Evolutionary conservation across 2,888 invertebrate species (phyloP), one percentile per base, ranked within the genome.

Genomic region (Elysia crispata): DNA sequence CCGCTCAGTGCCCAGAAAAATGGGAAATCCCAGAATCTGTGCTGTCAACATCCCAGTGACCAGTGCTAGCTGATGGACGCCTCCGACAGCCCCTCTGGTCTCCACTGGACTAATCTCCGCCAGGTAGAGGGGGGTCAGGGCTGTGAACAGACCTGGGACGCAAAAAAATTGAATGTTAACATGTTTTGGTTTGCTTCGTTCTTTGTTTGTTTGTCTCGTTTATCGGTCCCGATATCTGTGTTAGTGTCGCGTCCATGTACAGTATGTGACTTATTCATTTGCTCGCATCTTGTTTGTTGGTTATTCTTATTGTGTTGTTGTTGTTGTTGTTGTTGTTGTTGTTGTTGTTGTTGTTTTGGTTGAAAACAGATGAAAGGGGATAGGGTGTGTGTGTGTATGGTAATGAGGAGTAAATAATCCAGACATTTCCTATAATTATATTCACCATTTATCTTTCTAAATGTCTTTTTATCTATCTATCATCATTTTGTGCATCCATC

Each of bases 191-290:
- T 18, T 18, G 18, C 18, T 18, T 15, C 18, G 54, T 15, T 15
- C 13, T 18, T 18, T 15, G 54, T 54, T 72, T 5, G 20, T 72
- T 6, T 20, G 33, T 6, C 23, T 72, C 5, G 20, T 72, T 6
- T n/a, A n/a, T n/a, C n/a, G 98, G 96, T 93, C 98, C 98, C 92
- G 97, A 97, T 95, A 98, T 96, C 95, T 98, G 98, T 97, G 98
- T 97, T 94, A 98, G 98, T 94, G 98, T 97, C 93, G 98, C 94
- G 90, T 97, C 97, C 92, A 98, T 98, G 94, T 97, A 98, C 92
- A 98, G 95, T 93, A 60, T n/a, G n/a, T n/a, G n/a, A n/a, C n/a
- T n/a, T n/a, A n/a, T n/a, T n/a, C n/a, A n/a, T n/a, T n/a, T n/a
- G n/a, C n/a, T n/a, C n/a, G n/a, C n/a, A n/a, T n/a, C n/a, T n/a